Percentiles rank a stretch among this genome's conserved stretches.
Evolutionary conservation across 2,888 invertebrate genomes (phyloP).

Genomic region (Caenorhabditis zanzibari): DNA sequence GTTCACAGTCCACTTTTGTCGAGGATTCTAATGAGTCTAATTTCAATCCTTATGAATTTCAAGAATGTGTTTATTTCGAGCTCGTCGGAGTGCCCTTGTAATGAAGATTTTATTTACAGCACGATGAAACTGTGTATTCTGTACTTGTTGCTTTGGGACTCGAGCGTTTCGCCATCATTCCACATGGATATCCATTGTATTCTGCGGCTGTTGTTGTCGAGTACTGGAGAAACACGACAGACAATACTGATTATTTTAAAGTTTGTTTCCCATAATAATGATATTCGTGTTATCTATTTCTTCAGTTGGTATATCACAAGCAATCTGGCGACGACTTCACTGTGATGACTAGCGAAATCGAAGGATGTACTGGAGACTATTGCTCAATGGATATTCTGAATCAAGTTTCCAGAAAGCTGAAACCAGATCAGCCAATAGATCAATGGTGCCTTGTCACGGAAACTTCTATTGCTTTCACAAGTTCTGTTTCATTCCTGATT

Average conservation of each 20-base stretch:
- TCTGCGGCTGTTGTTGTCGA: slow-evolving; percentile 72
- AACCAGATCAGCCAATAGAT: slow-evolving; percentile 57
- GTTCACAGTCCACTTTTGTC: too few relatives aligned
- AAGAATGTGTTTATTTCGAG: too few relatives aligned
- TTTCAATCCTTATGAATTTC: too few relatives aligned
- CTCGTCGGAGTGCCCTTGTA: too few relatives aligned
- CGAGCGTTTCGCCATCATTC: slow-evolving; percentile 59
- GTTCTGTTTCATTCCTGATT: slow-evolving; percentile 2
- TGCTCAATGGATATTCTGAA: slow-evolving; percentile 62
- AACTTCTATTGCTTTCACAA: slow-evolving; percentile 14
- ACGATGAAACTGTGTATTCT: slow-evolving; percentile 74
- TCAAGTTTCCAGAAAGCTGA: slow-evolving; percentile 44
- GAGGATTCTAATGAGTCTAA: too few relatives aligned
- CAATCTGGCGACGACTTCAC: slow-evolving; percentile 59
- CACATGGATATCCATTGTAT: slow-evolving; percentile 73
- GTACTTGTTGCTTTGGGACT: slow-evolving; percentile 69
- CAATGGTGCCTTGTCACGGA: slow-evolving; percentile 51
- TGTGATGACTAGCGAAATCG: slow-evolving; percentile 61
- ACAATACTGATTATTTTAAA: slow-evolving; percentile 64
- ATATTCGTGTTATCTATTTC: not conserved
- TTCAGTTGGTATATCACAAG: slow-evolving; percentile 72
- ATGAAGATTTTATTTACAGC: too few relatives aligned
- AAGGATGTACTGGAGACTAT: slow-evolving; percentile 65
- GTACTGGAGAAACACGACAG: slow-evolving; percentile 66
- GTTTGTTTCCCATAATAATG: slow-evolving; percentile 17